Evolutionary conservation across 1,140 invertebrate genomes (phyloP).

Genomic region (Nixonia krombeini): DNA sequence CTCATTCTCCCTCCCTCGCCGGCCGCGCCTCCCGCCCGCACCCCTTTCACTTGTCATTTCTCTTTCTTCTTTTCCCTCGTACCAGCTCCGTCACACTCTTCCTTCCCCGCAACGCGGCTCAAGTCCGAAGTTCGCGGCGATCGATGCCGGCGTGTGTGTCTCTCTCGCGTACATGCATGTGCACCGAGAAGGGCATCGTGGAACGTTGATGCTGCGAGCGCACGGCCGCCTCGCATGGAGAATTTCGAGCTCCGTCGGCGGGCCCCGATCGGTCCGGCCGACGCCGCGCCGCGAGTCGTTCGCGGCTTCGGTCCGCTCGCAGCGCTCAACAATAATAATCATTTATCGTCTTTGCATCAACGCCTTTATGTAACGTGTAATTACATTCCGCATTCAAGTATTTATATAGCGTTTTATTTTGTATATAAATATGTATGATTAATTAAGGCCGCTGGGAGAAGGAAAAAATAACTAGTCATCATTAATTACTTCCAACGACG

Average conservation of each 20-base stretch:
- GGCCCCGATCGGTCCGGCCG: slow-evolving; percentile 26
- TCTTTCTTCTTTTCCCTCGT: slow-evolving; percentile 31
- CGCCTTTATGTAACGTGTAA: too few species aligned
- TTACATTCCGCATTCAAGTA: too few species aligned
- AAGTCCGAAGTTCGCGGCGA: slow-evolving; percentile 36
- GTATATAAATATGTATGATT: too few species aligned
- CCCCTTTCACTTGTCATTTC: slow-evolving; percentile 23
- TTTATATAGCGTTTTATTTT: too few species aligned
- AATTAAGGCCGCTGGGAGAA: too few species aligned
- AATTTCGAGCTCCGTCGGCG: slow-evolving; percentile 39
- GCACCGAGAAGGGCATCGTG: not conserved
- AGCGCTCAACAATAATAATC: too few species aligned
- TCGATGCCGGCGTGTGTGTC: slow-evolving; percentile 30
- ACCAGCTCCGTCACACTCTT: slow-evolving; percentile 21
- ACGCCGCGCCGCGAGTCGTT: not conserved
- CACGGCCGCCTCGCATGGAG: slow-evolving; percentile 24
- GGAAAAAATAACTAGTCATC: too few species aligned
- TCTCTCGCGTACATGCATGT: slow-evolving; percentile 21
- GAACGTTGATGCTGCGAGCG: slow-evolving; percentile 28
- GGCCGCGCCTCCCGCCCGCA: slow-evolving; percentile 27
- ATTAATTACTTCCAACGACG: too few species aligned
- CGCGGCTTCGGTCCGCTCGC: too few species aligned
- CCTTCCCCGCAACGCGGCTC: slow-evolving; percentile 4
- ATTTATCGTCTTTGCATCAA: too few species aligned
- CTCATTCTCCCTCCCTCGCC: slow-evolving; percentile 10